Evolutionary conservation across 2,888 invertebrate genomes (phyloP).

Genomic region (Apantesis nais): DNA sequence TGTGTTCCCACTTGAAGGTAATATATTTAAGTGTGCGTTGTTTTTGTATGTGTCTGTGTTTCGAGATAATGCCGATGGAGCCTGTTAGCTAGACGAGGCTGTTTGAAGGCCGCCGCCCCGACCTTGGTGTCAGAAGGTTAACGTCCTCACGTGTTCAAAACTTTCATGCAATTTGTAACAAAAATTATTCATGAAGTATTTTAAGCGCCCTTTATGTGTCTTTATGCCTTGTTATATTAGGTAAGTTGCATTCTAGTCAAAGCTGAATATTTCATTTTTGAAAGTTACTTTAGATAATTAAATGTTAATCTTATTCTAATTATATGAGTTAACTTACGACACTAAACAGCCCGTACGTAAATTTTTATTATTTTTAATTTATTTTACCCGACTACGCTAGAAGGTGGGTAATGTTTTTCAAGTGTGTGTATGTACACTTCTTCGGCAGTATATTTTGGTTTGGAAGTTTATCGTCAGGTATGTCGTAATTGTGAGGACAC

Average conservation of each 20-base stretch:
- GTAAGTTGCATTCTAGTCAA: not conserved
- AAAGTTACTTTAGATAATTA: not conserved
- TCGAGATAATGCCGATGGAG: constrained; percentile 66
- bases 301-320: not conserved
- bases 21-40: constrained; percentile 69
- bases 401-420: not conserved
- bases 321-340: not conserved
- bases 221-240: not conserved
- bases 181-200: constrained; percentile 33
- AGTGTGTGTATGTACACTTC: not conserved
- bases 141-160: constrained; percentile 77
- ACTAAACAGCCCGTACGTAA: no score
- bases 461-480: not conserved
- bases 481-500: not conserved
- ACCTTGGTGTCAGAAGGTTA: constrained; percentile 84
- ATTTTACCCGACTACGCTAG: not conserved
- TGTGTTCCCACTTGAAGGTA: constrained; percentile 78
- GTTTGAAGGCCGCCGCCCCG: constrained; percentile 83
- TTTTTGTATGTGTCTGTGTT: constrained; percentile 65
- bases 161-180: constrained; percentile 64
- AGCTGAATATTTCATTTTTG: not conserved
- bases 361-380: not conserved
- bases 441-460: not conserved
- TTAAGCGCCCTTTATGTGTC: not conserved
- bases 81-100: constrained; percentile 77